Evolutionary conservation across 2,888 invertebrate genomes (phyloP).

Genomic region (Sepiola atlantica): DNA sequence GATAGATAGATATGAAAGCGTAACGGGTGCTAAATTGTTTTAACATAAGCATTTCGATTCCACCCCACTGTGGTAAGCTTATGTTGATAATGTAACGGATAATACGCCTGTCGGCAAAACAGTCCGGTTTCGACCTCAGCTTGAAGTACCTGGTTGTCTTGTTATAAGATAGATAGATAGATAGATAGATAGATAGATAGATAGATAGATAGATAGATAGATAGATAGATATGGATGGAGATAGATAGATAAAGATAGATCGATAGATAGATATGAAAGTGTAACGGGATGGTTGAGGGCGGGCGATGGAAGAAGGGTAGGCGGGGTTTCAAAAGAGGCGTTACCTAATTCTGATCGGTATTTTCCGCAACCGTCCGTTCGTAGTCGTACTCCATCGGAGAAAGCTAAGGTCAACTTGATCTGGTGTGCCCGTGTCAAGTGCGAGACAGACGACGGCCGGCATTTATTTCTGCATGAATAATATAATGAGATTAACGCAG

Average conservation of each 20-base stretch:
- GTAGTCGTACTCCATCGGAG: neutral
- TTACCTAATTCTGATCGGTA: neutral
- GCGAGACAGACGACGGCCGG: neutral
- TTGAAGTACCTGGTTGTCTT: no score
- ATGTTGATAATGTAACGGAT: no score
- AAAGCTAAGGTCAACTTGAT: neutral
- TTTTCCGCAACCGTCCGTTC: neutral
- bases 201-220: neutral
- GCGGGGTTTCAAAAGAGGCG: neutral
- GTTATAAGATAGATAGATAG: neutral
- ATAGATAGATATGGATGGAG: no score
- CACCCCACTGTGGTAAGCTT: no score
- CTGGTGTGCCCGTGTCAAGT: neutral
- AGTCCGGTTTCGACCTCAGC: no score
- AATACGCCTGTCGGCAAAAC: no score
- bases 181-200: neutral
- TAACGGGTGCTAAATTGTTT: neutral
- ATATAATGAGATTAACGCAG: neutral
- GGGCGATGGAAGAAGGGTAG: neutral
- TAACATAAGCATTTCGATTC: no score
- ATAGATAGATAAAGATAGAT: no score
- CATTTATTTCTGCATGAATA: constrained; percentile 18
- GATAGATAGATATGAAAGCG: neutral
- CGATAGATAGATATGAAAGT: neutral
- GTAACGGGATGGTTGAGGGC: neutral